A percentile compares a stretch with the other conserved stretches of the same genome.
phyloP scores from a whole-genome alignment of 2,113 vertebrate genomes.

The Gavia stellata region DNA sequence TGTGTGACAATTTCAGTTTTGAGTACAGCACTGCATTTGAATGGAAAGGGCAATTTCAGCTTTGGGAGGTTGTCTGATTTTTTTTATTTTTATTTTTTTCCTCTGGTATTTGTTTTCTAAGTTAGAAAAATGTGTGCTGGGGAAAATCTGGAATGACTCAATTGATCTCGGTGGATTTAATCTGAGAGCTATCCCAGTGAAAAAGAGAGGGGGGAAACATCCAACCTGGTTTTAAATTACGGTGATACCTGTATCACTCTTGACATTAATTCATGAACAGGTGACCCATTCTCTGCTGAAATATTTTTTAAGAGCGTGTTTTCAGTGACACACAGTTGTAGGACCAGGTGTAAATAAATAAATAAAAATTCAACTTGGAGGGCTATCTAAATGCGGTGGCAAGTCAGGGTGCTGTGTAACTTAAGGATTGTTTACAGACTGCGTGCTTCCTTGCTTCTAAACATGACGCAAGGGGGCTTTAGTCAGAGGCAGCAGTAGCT shows the following conservation, averaged over 20 bases:
- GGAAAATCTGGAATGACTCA: neutral
- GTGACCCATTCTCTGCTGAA: neutral
- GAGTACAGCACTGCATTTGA: neutral
- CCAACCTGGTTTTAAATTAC: neutral
- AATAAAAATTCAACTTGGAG: rapidly evolving
- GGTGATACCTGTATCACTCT: neutral
- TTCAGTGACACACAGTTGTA: neutral
- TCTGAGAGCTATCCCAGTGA: neutral
- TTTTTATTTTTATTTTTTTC: neutral
- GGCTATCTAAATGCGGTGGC: rapidly evolving
- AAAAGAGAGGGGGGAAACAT: neutral
- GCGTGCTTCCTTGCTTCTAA: neutral
- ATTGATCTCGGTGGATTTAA: neutral
- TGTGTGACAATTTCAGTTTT: conserved; percentile 36
- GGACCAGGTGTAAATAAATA: neutral
- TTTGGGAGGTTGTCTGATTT: neutral
- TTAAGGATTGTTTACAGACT: neutral
- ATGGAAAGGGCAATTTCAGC: conserved; percentile 22
- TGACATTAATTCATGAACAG: neutral
- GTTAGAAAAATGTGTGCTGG: neutral
- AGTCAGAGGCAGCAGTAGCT: neutral
- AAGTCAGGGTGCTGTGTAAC: neutral
- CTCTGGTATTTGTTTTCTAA: conserved; percentile 2
- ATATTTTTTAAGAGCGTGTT: neutral
- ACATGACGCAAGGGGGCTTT: rapidly evolving